phyloP scores from a whole-genome alignment of 2,797 vertebrate genomes.

The Neomorphus geoffroyi region DNA sequence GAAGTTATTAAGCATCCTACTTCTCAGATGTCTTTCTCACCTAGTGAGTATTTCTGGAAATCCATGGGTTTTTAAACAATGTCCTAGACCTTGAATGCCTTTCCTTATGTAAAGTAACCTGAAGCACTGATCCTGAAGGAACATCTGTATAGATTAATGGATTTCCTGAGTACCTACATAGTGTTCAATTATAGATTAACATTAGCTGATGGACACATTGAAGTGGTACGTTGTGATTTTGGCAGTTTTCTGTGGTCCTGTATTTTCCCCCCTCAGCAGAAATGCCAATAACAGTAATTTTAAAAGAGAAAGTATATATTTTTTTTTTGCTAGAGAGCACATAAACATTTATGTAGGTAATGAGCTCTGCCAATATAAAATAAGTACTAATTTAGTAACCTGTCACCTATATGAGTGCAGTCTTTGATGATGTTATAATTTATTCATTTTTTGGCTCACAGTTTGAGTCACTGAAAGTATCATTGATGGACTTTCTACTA shows the following conservation, averaged over 20 bases:
- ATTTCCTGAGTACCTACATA: constrained; percentile 10
- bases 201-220: neutral
- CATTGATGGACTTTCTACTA: neutral
- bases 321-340: neutral
- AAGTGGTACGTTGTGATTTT: neutral
- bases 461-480: neutral
- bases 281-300: neutral
- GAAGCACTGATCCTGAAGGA: constrained; percentile 46
- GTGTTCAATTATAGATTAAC: constrained; percentile 47
- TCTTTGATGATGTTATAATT: neutral
- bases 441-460: neutral
- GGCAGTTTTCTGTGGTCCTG: neutral
- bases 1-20: neutral
- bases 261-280: neutral
- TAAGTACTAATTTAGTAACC: neutral
- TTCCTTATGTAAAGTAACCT: constrained; percentile 17
- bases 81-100: constrained; percentile 14
- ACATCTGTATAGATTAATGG: constrained; percentile 27
- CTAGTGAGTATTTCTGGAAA: neutral
- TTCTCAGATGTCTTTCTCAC: neutral
- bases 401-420: neutral
- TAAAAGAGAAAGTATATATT: neutral
- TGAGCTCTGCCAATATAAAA: neutral
- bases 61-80: neutral
- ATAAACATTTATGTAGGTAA: constrained; percentile 5